Evolutionary conservation across 2,888 invertebrate species (phyloP).

Genomic region (Cyclophora punctaria): DNA sequence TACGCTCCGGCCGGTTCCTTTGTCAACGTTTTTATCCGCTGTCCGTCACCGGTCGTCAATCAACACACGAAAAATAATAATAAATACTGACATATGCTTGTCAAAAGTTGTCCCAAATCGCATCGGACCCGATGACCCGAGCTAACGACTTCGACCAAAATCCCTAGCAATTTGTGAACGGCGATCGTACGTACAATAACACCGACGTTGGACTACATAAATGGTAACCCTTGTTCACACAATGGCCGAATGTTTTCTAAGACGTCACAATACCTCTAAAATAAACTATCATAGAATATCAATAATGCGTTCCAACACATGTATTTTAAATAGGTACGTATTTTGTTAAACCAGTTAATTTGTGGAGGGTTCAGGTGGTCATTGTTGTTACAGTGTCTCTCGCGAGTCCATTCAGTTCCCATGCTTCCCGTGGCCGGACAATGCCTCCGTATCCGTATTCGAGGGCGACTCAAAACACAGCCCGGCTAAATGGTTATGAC

Average conservation of each 20-base stretch:
- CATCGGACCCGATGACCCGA: conserved; percentile 69
- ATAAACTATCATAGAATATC: conserved; percentile 75
- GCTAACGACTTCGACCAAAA: conserved; percentile 71
- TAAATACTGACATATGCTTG: conserved; percentile 59
- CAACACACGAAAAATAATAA: conserved; percentile 49
- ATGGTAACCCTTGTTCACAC: conserved; percentile 12
- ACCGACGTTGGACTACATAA: conserved; percentile 19
- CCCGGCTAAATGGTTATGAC: conserved; percentile 54
- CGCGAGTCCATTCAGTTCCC: conserved; percentile 59
- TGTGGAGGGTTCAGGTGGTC: conserved; percentile 30
- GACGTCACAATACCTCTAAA: conserved; percentile 48
- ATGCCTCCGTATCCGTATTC: conserved; percentile 49
- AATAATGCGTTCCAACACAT: conserved; percentile 73
- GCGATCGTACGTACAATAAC: conserved; percentile 20
- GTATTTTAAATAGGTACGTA: conserved; percentile 73
- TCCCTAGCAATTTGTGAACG: conserved; percentile 42
- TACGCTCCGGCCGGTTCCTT: neutral
- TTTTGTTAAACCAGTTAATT: conserved; percentile 69
- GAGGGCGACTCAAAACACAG: conserved; percentile 46
- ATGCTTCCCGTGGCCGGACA: conserved; percentile 30
- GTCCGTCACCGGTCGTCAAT: conserved; percentile 49
- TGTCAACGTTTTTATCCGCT: conserved; percentile 1
- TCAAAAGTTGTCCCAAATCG: conserved; percentile 72
- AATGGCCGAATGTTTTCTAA: conserved; percentile 29
- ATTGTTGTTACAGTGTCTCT: conserved; percentile 36